Evolutionary conservation across 2,113 vertebrate species (phyloP), one percentile per base, ranked within the genome.

Genomic region (Callaeas wilsoni): DNA sequence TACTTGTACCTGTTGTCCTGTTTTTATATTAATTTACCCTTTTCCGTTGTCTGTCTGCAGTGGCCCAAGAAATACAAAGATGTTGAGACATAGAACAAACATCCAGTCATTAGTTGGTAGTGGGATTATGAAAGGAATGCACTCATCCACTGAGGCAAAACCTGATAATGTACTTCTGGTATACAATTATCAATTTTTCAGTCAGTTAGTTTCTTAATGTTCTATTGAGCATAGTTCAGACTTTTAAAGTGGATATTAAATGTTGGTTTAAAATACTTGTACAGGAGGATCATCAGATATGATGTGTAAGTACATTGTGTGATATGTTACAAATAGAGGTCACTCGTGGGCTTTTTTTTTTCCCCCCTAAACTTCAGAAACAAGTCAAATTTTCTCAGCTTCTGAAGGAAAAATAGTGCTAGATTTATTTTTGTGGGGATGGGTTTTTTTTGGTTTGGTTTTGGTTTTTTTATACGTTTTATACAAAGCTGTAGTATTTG

Each of bases 131-230:
- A 60, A 82, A 85, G 41, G 17, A 74, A 47, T 47, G 7, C 16
- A 46, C 22, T 63, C n/a, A 86, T n/a, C 14, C 39, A 75, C 25
- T 59, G 76, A 91, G 71, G 67, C 76, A 80, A 50, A 86, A 12
- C 53, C 22, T 77, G 44, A 59, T 67, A 49, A 52, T 46, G 33
- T n/a, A 39, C 52, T 82, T 79, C 18, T 91, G 29, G 12, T 93
- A 37, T 71, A 89, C 29, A 52, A 19, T 57, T 89, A 83, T 0
- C 22, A 49, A 4, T 47, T 89, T 89, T 73, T 77, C 44, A 77
- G 68, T 26, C 68, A 83, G 47, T 89, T 94, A 80, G 44, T 59
- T 96, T 93, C 81, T 80, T 80, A 76, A 68, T 84, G 76, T 89
- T 86, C 29, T 13, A 10, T 50, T 80, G 39, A 87, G 21, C 7